These are phyloP conservation scores for Caenorhabditis virilis DNA, from an alignment of 2,888 invertebrate genomes.

Conservation along the genomic window DNA sequence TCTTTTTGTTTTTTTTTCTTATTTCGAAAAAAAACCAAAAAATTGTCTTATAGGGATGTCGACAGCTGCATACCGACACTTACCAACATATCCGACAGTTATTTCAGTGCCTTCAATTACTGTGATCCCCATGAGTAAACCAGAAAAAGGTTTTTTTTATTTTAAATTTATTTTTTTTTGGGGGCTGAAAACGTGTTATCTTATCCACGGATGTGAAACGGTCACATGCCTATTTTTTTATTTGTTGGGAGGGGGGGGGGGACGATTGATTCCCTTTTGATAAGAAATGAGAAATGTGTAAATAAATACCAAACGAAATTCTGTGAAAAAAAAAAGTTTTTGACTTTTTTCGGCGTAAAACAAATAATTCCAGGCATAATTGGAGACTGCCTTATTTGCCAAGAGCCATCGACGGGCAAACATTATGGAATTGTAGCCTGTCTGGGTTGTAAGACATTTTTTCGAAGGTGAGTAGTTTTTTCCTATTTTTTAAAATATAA, in stretches of 20 bases:
- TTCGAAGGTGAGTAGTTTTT: constrained; percentile 51
- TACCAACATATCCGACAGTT: constrained; percentile 31
- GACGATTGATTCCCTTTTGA: background rate
- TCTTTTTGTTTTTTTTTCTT: too few species aligned
- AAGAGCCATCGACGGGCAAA: constrained; percentile 62
- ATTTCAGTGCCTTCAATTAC: constrained; percentile 25
- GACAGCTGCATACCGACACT: constrained; percentile 21
- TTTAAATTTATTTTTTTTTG: background rate
- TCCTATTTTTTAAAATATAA: too few species aligned
- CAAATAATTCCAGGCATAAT: constrained; percentile 52
- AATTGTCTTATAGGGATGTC: constrained; percentile 21
- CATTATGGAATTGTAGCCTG: constrained; percentile 67
- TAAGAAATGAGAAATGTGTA: background rate
- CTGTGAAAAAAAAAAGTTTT: too few species aligned
- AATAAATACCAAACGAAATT: too few species aligned
- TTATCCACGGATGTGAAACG: background rate
- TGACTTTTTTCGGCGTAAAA: too few species aligned
- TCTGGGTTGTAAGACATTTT: constrained; percentile 69
- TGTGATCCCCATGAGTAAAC: constrained; percentile 8
- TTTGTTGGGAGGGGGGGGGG: background rate
- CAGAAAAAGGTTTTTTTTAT: constrained; percentile 14
- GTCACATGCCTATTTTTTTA: background rate
- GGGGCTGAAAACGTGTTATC: background rate
- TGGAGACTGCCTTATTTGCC: constrained; percentile 58
- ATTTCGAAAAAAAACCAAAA: too few species aligned